Conservation (phyloP, 2,113 vertebrate genomes). For the Pteropus alecto region DNA sequence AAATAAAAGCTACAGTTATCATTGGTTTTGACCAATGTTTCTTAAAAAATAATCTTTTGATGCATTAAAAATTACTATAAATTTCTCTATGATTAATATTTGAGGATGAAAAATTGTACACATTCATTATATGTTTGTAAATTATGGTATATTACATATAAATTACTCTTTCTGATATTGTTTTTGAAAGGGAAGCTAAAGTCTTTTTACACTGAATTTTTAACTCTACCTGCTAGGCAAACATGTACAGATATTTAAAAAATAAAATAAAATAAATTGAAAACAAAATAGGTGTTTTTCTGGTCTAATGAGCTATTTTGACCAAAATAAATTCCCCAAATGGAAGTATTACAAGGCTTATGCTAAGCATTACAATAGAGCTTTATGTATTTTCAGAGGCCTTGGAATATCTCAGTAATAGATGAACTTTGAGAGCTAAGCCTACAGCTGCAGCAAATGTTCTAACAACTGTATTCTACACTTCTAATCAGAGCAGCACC, state of each 20-base stretch:
- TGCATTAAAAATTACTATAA: slow-evolving; percentile 74
- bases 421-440: slow-evolving; percentile 51
- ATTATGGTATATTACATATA: slow-evolving; percentile 55
- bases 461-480: slow-evolving; percentile 70
- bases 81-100: slow-evolving; percentile 74
- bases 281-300: slow-evolving; percentile 62
- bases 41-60: slow-evolving; percentile 71
- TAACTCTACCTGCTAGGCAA: slow-evolving; percentile 58
- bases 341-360: slow-evolving; percentile 69
- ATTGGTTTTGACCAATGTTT: slow-evolving; percentile 54
- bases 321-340: slow-evolving; percentile 80
- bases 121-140: slow-evolving; percentile 68
- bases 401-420: slow-evolving; percentile 49
- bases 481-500: slow-evolving; percentile 68
- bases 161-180: slow-evolving; percentile 63
- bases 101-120: slow-evolving; percentile 59
- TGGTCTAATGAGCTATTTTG: slow-evolving; percentile 73
- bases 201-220: slow-evolving; percentile 46
- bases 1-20: slow-evolving; percentile 59
- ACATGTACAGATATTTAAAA: slow-evolving; percentile 1
- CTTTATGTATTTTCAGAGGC: slow-evolving; percentile 75
- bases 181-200: slow-evolving; percentile 56
- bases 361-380: slow-evolving; percentile 66
- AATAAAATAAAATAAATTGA: slow-evolving; percentile 28
- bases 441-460: slow-evolving; percentile 5